Percentiles rank a stretch among this genome's conserved stretches.
Conservation (phyloP, 2,888 invertebrate species). For the Drosophila mercatorum region DNA sequence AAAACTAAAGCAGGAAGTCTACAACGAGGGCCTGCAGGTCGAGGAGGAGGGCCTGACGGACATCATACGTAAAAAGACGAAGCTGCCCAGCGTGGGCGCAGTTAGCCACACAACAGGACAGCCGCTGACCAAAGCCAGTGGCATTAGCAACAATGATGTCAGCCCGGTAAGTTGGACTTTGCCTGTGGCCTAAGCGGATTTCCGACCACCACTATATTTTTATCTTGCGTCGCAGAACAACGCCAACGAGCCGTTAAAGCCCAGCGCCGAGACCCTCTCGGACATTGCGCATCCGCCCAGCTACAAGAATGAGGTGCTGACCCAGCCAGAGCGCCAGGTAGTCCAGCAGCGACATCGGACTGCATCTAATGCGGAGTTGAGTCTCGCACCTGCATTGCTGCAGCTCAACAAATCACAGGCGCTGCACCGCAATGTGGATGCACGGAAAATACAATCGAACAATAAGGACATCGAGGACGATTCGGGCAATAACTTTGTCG, state of each 20-base stretch:
- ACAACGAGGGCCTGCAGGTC: conserved; percentile 92
- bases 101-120: conserved; percentile 83
- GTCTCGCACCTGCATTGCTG: conserved; percentile 13
- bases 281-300: conserved; percentile 76
- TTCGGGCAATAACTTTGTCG: conserved; percentile 84
- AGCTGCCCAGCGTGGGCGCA: conserved; percentile 85
- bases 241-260: conserved; percentile 82
- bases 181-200: conserved; percentile 18
- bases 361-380: conserved; percentile 27
- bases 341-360: conserved; percentile 36
- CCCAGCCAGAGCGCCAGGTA: conserved; percentile 48
- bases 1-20: conserved; percentile 92
- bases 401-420: conserved; percentile 74
- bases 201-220: conserved; percentile 7
- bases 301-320: conserved; percentile 82
- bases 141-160: conserved; percentile 76
- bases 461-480: conserved; percentile 85
- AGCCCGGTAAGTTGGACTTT: conserved; percentile 68
- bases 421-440: conserved; percentile 82
- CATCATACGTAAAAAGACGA: conserved; percentile 89
- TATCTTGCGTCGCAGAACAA: conserved; percentile 65
- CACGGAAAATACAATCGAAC: conserved; percentile 84
- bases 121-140: conserved; percentile 70
- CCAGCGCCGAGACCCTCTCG: conserved; percentile 56
- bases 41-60: conserved; percentile 93